These are phyloP conservation scores for Adelosebastes latens DNA, from an alignment of 2,797 vertebrate species.

Conservation along the genomic window DNA sequence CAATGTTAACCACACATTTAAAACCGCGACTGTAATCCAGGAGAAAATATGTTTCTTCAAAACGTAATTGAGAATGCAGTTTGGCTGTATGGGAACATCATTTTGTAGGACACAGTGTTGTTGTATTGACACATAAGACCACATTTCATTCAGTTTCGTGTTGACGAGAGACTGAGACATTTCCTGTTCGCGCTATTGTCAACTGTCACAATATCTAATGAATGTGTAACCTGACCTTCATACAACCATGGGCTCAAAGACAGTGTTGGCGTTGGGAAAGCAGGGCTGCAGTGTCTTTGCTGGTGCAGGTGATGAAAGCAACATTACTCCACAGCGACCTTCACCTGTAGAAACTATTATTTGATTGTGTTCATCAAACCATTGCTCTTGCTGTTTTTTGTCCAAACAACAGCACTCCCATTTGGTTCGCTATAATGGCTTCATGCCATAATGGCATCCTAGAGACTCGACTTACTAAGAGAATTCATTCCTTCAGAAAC, in stretches of 20 bases:
- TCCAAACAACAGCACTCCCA: background rate
- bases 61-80: background rate
- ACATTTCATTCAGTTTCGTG: background rate
- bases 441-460: background rate
- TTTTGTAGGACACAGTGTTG: background rate
- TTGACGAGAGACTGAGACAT: background rate
- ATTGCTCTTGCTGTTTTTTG: background rate
- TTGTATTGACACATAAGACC: background rate
- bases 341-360: conserved; percentile 11
- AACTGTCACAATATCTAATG: conserved; percentile 3
- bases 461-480: background rate
- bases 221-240: conserved; percentile 32
- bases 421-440: background rate
- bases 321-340: background rate
- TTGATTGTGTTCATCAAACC: conserved; percentile 26
- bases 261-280: background rate
- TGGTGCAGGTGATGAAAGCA: conserved; percentile 15
- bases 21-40: background rate
- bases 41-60: background rate
- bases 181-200: background rate
- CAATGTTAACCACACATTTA: too few relatives aligned
- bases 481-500: conserved; percentile 2
- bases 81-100: background rate
- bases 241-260: conserved; percentile 19
- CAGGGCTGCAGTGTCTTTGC: background rate